Percentiles rank a stretch among this genome's conserved stretches.
These are phyloP conservation scores for Nannobrachium achirus DNA, from an alignment of 2,113 vertebrate species.

Conservation along the genomic window DNA sequence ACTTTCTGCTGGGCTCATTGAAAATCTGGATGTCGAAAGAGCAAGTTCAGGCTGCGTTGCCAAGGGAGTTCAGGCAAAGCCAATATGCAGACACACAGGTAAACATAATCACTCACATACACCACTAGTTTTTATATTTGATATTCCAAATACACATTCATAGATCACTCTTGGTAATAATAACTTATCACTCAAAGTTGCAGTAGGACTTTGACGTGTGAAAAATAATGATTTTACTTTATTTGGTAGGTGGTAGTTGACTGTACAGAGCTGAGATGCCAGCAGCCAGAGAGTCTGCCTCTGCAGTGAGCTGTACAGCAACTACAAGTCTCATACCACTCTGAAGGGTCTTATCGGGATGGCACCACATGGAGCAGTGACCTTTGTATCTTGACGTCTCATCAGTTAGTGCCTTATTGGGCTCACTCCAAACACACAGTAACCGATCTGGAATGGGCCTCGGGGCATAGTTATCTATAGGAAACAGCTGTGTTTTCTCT, in stretches of 20 bases:
- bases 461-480: too few species aligned
- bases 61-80: neutral
- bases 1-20: neutral
- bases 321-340: conserved; percentile 21
- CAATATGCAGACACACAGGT: conserved; percentile 4
- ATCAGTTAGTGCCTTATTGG: too few species aligned
- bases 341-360: conserved; percentile 17
- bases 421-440: too few species aligned
- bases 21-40: conserved; percentile 10
- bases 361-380: conserved; percentile 24
- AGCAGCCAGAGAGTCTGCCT: conserved; percentile 11
- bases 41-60: neutral
- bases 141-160: too few species aligned
- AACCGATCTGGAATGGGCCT: too few species aligned
- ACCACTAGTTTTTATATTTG: too few species aligned
- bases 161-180: too few species aligned
- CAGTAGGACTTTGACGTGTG: too few species aligned
- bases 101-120: neutral
- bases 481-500: too few species aligned
- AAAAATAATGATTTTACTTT: too few species aligned
- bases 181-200: too few species aligned
- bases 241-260: conserved; percentile 22
- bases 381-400: neutral
- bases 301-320: conserved; percentile 10
- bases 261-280: conserved; percentile 25